Evolutionary conservation across 2,888 invertebrate genomes (phyloP), one percentile per base, ranked within the genome.

Genomic region (Dexiosoma caninum): DNA sequence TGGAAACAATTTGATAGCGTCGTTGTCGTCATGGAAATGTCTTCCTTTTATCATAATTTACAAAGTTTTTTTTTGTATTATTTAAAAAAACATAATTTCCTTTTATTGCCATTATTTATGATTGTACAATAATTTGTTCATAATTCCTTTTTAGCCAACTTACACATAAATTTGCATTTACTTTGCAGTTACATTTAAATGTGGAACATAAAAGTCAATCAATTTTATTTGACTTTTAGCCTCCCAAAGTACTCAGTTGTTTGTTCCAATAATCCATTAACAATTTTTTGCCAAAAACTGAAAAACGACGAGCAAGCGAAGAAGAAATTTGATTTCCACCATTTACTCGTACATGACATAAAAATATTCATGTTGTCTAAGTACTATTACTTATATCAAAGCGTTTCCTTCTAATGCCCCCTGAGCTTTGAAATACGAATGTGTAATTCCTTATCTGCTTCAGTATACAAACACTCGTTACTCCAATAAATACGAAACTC

Each of bases 281-380:
- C 6, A 59, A 30, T 27, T 16, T 66, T 16, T 8, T 49, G 49
- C 2, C 49, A 49, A 21, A 37, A 10, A n/a, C n/a, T n/a, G n/a
- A n/a, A 27, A 37, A 55, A 35, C 23, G 1, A 5, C 1, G n/a
- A 14, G 30, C 0, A 2, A 44, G 14, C 14, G 10, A 14, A 16
- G 1, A 32, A 14, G 7, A 35, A 30, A 51, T 49, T 55, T 35
- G 37, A 78, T 71, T 55, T 7, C 35, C 64, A 19, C 32, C 40
- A 70, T 77, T 64, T 64, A n/a, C n/a, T n/a, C n/a, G n/a, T n/a
- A 35, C 49, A 66, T 59, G 77, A 49, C 70, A 70, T 77, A 40
- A 70, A n/a, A n/a, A 64, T 77, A 57, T 70, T 64, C 57, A 71
- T 66, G 59, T 57, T 64, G 77, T 49, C 40, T 40, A 14, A 57